Base-by-base conservation (phyloP, 2,113 vertebrate genomes). In the Apodemus sylvaticus region DNA sequence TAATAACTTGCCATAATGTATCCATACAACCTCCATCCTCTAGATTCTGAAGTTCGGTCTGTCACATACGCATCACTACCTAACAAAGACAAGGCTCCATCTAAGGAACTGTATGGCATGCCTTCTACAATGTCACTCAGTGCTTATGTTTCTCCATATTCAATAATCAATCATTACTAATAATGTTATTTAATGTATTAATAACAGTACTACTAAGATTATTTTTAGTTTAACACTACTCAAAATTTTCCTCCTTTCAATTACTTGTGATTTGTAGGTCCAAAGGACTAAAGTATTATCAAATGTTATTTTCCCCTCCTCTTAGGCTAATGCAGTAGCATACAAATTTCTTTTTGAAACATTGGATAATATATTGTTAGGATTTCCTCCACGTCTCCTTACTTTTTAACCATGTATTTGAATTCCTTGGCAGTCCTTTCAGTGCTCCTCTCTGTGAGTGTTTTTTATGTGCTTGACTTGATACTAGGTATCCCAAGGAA, bases 211-310 rank as follows among this genome's bases (percentile, higher is more conserved):
- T 58, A 74, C 7, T 42, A 60, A 58, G 82, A 62, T 95, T 88
- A 58, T 90, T 95, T 34, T 64, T 64, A 85, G 60, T 45, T 85
- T 20, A 86, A 68, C 62, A 86, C 42, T 83, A 91, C 79, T 95
- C n/a, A 96, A 92, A 36, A 95, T 42, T 36, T 62, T 89, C 62
- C 88, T 62, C 64, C 73, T 89, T 86, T 42, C 48, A 94, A 87
- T 90, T 93, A 51, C 34, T 58, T 92, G 42, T 79, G 79, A 94
- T 86, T 89, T 94, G 31, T 71, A 71, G 24, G 26, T 34, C 55
- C 92, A 14, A 76, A 91, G 78, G 14, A 91, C 89, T 95, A 91
- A 86, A 87, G 91, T 93, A 78, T 96, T 14, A 88, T 89, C 86
- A 89, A 96, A 58, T 86, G 26, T 20, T 31, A 60, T 76, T 97